phyloP scores from a whole-genome alignment of 2,888 invertebrate species.

The Oscheius sp. region DNA sequence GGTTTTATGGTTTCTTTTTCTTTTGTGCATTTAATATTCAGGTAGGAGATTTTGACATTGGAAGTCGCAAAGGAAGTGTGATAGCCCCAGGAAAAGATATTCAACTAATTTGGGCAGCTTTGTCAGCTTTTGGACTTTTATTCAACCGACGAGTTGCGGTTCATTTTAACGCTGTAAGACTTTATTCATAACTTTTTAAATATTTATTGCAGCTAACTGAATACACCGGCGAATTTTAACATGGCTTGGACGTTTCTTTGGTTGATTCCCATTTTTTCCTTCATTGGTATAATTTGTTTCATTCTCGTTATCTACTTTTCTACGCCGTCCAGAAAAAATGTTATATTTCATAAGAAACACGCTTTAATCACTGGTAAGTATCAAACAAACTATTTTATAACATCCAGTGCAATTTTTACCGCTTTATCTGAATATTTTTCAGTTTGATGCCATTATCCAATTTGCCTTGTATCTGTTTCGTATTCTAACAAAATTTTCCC shows the following conservation, averaged over 20 bases:
- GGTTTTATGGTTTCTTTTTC: slow-evolving; percentile 29
- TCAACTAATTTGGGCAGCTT: slow-evolving; percentile 63
- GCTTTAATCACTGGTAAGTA: slow-evolving; percentile 64
- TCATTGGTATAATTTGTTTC: slow-evolving; percentile 44
- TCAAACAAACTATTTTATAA: no score
- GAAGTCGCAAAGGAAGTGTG: slow-evolving; percentile 53
- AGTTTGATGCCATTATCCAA: no score
- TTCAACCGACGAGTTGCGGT: slow-evolving; percentile 57
- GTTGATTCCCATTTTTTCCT: slow-evolving; percentile 44
- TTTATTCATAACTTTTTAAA: slow-evolving; percentile 1
- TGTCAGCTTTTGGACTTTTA: slow-evolving; percentile 58
- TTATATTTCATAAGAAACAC: slow-evolving; percentile 59
- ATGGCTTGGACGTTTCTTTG: slow-evolving; percentile 43
- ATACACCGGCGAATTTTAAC: slow-evolving; percentile 33
- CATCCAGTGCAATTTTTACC: no score
- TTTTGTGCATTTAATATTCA: slow-evolving; percentile 34
- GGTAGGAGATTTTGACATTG: slow-evolving; percentile 53
- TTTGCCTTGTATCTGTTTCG: no score
- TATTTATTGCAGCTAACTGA: slow-evolving; percentile 10
- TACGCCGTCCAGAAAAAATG: slow-evolving; percentile 53
- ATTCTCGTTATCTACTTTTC: slow-evolving; percentile 37
- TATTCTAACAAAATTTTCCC: no score
- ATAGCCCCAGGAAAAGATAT: slow-evolving; percentile 53
- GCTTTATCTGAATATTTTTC: no score
- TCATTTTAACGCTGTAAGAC: slow-evolving; percentile 57